These are phyloP conservation scores for Strix uralensis DNA, from an alignment of 2,113 vertebrate genomes.

Conservation along the genomic window DNA sequence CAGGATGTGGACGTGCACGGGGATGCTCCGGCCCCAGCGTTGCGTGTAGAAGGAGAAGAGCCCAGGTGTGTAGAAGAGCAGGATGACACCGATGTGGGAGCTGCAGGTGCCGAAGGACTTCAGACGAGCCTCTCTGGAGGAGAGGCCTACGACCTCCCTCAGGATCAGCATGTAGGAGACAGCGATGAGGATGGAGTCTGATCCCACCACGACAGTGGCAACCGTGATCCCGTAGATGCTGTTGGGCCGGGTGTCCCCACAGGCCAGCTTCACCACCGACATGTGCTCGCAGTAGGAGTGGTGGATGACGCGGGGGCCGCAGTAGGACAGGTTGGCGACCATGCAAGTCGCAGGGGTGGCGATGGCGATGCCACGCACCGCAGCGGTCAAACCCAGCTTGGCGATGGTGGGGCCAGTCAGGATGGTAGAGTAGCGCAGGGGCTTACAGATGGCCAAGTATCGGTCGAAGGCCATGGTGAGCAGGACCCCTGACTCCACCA, in stretches of 20 bases:
- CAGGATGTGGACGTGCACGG: neutral
- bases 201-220: neutral
- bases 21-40: neutral
- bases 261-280: neutral
- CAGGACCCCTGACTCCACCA: neutral
- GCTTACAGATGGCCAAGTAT: neutral
- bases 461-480: neutral
- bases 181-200: conserved; percentile 42
- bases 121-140: conserved; percentile 46
- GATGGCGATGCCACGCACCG: rapidly evolving
- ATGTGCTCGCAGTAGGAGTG: neutral
- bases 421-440: neutral
- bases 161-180: conserved; percentile 55
- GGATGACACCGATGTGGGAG: conserved; percentile 51
- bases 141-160: conserved; percentile 14
- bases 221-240: neutral
- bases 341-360: neutral
- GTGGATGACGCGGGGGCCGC: rapidly evolving
- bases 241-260: neutral
- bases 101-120: conserved; percentile 58
- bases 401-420: neutral
- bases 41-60: neutral
- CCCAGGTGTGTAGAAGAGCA: neutral
- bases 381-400: neutral
- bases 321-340: neutral